Evolutionary conservation across 2,888 invertebrate species (phyloP).

Genomic region (Idaea biselata): DNA sequence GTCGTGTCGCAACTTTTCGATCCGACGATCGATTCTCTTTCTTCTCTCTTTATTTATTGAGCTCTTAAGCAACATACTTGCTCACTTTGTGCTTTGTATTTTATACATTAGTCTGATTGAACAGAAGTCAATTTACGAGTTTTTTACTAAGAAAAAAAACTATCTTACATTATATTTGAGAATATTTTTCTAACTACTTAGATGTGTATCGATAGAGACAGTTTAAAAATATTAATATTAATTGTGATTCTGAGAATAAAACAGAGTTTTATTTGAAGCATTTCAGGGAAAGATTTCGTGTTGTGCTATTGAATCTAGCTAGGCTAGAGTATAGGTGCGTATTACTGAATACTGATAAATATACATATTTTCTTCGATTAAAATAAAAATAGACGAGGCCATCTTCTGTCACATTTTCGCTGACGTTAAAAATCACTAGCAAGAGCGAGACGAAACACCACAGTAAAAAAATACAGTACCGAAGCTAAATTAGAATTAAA

Average conservation of each 20-base stretch:
- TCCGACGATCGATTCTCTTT: slow-evolving; percentile 19
- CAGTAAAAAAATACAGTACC: no score
- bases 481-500: no score
- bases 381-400: no score
- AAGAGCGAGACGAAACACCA: no score
- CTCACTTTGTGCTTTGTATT: slow-evolving; percentile 74
- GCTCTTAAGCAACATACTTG: slow-evolving; percentile 59
- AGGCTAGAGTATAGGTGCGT: slow-evolving; percentile 69
- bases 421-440: no score
- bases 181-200: slow-evolving; percentile 62
- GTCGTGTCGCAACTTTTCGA: slow-evolving; percentile 29
- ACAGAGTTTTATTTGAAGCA: slow-evolving; percentile 79
- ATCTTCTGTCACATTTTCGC: no score
- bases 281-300: slow-evolving; percentile 72
- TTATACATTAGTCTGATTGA: slow-evolving; percentile 52
- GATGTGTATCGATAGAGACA: slow-evolving; percentile 54
- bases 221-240: slow-evolving; percentile 61
- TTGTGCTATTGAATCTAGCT: slow-evolving; percentile 72
- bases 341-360: slow-evolving; percentile 30
- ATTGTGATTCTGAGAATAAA: slow-evolving; percentile 75
- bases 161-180: slow-evolving; percentile 38
- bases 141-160: slow-evolving; percentile 38
- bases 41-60: slow-evolving; percentile 51
- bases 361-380: neutral
- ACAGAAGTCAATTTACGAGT: slow-evolving; percentile 67